A percentile compares a stretch with the other conserved stretches of the same genome.
These are phyloP conservation scores for Alcedo quadribrachys DNA, from an alignment of 2,797 vertebrate species.

Conservation along the genomic window DNA sequence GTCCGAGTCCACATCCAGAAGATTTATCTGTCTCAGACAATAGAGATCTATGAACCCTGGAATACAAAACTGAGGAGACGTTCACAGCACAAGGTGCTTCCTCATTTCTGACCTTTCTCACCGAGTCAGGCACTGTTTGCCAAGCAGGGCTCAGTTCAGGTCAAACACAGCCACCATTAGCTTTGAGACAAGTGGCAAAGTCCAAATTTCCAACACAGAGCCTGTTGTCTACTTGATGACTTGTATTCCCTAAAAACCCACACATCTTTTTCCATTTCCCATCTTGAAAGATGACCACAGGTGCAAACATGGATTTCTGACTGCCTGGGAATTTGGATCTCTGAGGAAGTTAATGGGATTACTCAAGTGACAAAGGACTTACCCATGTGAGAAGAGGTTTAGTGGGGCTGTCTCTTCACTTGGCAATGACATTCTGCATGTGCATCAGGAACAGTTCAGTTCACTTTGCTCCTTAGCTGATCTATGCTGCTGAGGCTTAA, in stretches of 20 bases:
- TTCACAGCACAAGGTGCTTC: conserved; percentile 15
- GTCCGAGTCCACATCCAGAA: neutral
- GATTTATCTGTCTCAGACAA: neutral
- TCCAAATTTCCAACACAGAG: neutral
- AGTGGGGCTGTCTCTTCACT: neutral
- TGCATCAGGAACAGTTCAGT: neutral
- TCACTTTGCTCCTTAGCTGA: neutral
- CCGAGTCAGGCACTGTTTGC: neutral
- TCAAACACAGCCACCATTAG: neutral
- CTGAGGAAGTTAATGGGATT: neutral
- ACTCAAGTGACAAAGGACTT: neutral
- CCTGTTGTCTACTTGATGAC: neutral
- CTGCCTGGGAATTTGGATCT: neutral
- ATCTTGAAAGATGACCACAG: neutral
- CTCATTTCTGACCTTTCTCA: conserved; percentile 38
- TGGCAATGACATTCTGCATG: accelerated
- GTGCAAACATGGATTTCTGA: neutral
- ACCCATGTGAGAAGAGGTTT: neutral
- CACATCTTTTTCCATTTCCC: neutral
- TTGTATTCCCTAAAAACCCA: neutral
- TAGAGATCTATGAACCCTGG: neutral
- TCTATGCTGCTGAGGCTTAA: neutral
- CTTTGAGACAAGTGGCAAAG: neutral
- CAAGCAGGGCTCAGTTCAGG: neutral
- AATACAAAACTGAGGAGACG: neutral